These are phyloP conservation scores for Coelinius sp. DNA, from an alignment of 2,888 invertebrate genomes.

Conservation along the genomic window DNA sequence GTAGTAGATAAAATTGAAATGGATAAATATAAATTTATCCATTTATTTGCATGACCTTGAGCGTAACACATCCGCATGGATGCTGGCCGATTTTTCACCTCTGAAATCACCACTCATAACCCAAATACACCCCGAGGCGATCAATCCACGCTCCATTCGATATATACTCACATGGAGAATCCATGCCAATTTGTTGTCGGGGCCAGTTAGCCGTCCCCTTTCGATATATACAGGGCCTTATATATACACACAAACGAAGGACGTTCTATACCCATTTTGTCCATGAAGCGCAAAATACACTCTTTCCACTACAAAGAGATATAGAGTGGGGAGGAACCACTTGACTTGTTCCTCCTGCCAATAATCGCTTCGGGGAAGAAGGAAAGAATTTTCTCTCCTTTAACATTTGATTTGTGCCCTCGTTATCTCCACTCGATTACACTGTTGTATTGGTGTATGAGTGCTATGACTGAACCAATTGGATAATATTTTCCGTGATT, in stretches of 20 bases:
- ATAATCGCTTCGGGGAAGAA: constrained; percentile 17
- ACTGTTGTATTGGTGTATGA: not conserved
- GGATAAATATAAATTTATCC: not conserved
- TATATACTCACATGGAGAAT: constrained; percentile 49
- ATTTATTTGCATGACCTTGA: constrained; percentile 25
- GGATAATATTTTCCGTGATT: not conserved
- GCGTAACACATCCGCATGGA: constrained; percentile 30
- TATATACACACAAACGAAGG: constrained; percentile 15
- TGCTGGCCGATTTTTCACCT: constrained; percentile 23
- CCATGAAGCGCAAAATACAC: constrained; percentile 5
- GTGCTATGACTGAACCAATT: not conserved
- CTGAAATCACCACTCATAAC: constrained; percentile 18
- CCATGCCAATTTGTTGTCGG: constrained; percentile 63
- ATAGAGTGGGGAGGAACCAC: not conserved
- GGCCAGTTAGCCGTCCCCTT: constrained; percentile 51
- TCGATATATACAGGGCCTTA: constrained; percentile 31
- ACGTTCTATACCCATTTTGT: constrained; percentile 21
- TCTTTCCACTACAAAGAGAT: not conserved
- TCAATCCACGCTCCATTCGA: constrained; percentile 31
- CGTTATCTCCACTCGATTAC: constrained; percentile 51
- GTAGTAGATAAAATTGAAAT: too few species aligned
- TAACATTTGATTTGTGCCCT: constrained; percentile 65
- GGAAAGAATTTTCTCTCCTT: constrained; percentile 35
- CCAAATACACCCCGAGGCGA: constrained; percentile 28
- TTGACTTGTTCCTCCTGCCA: constrained; percentile 18